These are phyloP conservation scores for Meloidogyne chitwoodi DNA, from an alignment of 1,140 invertebrate species.

Conservation along the genomic window DNA sequence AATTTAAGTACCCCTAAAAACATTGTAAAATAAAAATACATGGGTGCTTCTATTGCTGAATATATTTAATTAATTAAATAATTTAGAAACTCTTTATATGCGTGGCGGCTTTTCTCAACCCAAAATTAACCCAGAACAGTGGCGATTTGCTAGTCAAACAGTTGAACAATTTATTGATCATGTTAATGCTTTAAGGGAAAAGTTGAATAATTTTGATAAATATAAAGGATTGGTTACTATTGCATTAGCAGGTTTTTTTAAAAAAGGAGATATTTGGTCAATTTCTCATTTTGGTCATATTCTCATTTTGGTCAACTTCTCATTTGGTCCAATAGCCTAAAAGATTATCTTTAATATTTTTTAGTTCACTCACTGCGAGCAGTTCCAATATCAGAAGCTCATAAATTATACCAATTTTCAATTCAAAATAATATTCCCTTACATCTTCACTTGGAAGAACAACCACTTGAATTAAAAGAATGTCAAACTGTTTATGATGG, in stretches of 20 bases:
- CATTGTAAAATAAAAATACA: not conserved
- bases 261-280: not conserved
- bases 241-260: slow-evolving; percentile 44
- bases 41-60: too few species aligned
- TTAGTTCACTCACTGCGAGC: slow-evolving; percentile 57
- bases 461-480: slow-evolving; percentile 51
- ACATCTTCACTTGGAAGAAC: slow-evolving; percentile 57
- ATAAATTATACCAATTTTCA: slow-evolving; percentile 40
- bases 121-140: slow-evolving; percentile 36
- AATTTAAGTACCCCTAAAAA: not conserved
- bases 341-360: not conserved
- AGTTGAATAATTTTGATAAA: not conserved
- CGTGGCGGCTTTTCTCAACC: slow-evolving; percentile 37
- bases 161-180: slow-evolving; percentile 40
- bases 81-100: slow-evolving; percentile 40
- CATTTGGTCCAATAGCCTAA: not conserved
- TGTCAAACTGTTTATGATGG: slow-evolving; percentile 17
- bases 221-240: slow-evolving; percentile 26
- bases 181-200: slow-evolving; percentile 18
- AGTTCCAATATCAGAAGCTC: slow-evolving; percentile 35
- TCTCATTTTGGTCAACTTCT: not conserved
- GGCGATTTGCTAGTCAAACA: slow-evolving; percentile 34
- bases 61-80: slow-evolving; percentile 36
- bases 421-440: slow-evolving; percentile 35
- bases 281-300: not conserved